Percentiles rank a stretch among this genome's conserved stretches.
Conservation (phyloP, 2,888 invertebrate species). For the Geophilus truncorum region DNA sequence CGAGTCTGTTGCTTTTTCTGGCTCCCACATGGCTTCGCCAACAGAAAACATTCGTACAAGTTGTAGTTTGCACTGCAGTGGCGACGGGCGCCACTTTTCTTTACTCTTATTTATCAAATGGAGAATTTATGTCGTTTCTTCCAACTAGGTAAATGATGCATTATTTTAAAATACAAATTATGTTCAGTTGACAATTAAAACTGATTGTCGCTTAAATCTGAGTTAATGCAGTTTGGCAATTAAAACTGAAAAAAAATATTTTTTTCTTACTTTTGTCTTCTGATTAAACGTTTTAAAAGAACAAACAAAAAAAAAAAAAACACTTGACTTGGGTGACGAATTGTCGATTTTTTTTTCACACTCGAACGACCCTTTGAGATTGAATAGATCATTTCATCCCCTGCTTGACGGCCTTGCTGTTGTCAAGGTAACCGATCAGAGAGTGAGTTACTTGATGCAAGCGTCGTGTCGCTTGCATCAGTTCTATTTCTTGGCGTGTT, state of each 20-base stretch:
- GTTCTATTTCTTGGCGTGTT: neutral
- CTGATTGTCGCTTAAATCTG: neutral
- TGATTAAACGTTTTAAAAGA: neutral
- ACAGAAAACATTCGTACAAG: neutral
- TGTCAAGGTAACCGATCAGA: neutral
- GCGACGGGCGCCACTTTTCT: slow-evolving; percentile 30
- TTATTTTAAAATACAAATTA: neutral
- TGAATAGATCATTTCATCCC: neutral
- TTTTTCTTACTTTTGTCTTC: neutral
- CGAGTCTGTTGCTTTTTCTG: neutral
- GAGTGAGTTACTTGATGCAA: neutral
- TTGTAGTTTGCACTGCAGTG: slow-evolving; percentile 13
- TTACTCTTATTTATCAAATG: slow-evolving; percentile 28
- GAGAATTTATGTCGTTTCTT: slow-evolving; percentile 9
- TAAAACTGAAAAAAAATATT: neutral
- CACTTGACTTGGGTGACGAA: neutral
- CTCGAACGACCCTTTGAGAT: neutral
- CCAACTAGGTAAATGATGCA: neutral
- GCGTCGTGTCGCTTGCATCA: neutral
- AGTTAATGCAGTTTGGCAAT: neutral
- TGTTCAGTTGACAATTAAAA: neutral
- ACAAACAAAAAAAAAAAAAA: too few species aligned
- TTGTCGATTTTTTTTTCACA: neutral
- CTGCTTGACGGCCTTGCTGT: neutral
- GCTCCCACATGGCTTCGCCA: slow-evolving; percentile 1